Evolutionary conservation across 2,797 vertebrate species (phyloP), one percentile per base, ranked within the genome.

Genomic region (Coilia nasus): DNA sequence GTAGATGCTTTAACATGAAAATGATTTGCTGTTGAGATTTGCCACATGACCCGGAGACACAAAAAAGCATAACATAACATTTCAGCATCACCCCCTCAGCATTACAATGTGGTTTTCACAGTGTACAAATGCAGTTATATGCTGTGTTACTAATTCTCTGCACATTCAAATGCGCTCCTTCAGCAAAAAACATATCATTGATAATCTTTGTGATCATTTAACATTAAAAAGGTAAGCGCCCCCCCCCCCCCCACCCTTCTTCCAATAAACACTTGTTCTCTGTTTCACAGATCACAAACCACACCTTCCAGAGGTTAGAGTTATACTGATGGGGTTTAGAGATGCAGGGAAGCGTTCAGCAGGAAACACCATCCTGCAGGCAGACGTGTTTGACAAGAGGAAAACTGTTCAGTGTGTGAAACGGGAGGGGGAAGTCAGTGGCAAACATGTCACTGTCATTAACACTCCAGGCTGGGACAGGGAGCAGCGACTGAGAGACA

Each of bases 401-500:
- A 47, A 47, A 81, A 81, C 75, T 41, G 44, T 41, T 41, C 14
- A 81, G 31, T 44, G 75, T 81, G 60, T 64, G n/a, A 28, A 83
- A 21, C 21, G 21, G 23, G 7, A 23, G 44, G 82, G 35, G 19
- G 19, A 41, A 4, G 28, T 83, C 12, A 28, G 31, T 23, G 82
- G 82, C 41, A 83, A 46, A 56, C 82, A 25, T 41, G 28, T 83
- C 15, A 44, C 31, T 11, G 82, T 83, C 10, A 25, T 83, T 10
- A 64, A 83, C 47, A 56, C 23, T n/a, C 59, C 82, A 23, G 82
- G 47, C 31, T n/a, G 41, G 59, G 46, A 19, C 4, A 28, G 56
- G 15, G 56, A 28, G 31, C 56, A 47, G 9, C n/a, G 21, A 44
- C 25, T 64, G n/a, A 28, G 25, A 28, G n/a, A 23, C n/a, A 64